phyloP scores from a whole-genome alignment of 2,797 vertebrate genomes.

The Toxotes lorentzi region DNA sequence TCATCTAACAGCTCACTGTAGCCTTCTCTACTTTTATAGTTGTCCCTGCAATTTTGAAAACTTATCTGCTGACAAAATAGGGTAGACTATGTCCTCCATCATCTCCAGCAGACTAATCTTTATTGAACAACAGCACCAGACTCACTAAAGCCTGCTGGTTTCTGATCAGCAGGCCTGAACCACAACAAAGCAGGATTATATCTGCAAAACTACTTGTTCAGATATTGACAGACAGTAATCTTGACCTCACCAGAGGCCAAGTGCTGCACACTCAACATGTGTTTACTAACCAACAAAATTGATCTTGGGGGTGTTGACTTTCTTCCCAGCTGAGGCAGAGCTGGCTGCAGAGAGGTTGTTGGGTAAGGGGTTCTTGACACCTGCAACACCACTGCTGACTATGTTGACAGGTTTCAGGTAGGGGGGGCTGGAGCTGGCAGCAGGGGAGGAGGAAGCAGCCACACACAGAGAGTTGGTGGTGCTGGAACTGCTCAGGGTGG shows the following conservation, averaged over 20 bases:
- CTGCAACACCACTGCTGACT: constrained; percentile 71
- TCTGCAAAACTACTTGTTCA: neutral
- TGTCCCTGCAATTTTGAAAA: neutral
- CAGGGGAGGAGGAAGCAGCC: constrained; percentile 78
- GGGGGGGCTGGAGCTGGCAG: constrained; percentile 80
- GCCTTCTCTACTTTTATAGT: too few relatives aligned
- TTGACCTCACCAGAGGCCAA: neutral
- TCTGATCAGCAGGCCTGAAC: neutral
- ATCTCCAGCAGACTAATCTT: neutral
- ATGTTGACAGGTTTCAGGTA: constrained; percentile 89
- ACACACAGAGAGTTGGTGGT: constrained; percentile 83
- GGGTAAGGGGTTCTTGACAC: constrained; percentile 79
- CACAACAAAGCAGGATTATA: neutral
- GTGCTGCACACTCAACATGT: neutral
- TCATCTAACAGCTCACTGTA: too few relatives aligned
- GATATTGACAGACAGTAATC: neutral
- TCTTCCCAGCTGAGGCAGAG: constrained; percentile 88
- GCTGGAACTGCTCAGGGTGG: constrained; percentile 86
- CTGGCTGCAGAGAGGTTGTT: constrained; percentile 70
- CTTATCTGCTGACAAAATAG: neutral
- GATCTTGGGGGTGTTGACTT: constrained; percentile 95
- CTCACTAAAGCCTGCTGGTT: neutral
- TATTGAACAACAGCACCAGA: neutral
- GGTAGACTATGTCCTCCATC: too few relatives aligned
- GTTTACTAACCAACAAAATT: constrained; percentile 94